Evolutionary conservation across 2,888 invertebrate genomes (phyloP), one percentile per base, ranked within the genome.

Genomic region (Pyralis farinalis): DNA sequence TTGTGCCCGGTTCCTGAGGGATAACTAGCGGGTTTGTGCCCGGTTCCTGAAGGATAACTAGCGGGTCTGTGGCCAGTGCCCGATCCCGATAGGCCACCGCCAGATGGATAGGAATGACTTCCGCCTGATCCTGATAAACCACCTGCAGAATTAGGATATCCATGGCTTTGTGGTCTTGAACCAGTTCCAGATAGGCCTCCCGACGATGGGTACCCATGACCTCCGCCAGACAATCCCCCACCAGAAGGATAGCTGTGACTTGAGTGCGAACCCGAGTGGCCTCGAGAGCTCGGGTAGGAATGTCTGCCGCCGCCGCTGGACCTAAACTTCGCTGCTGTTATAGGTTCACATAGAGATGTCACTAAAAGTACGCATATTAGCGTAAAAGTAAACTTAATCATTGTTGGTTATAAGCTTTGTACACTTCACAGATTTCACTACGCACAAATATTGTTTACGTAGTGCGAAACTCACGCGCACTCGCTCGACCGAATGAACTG

Each of bases 341-440:
- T 63, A 6, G 65, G 57, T 29, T 59, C 56, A 10, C 58, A 51
- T 35, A 61, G 41, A 44, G 62, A 60, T 55, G 81, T 40, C 47
- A 78, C 55, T 47, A 75, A 42, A 43, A 74, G 43, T 37, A 69
- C 67, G 52, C 70, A 74, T 43, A 80, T 55, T 30, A 80, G 55
- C 50, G 60, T 63, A 56, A 63, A 69, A 53, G 62, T 62, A 25
- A 55, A 50, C 27, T 56, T 51, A 45, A 58, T 57, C 77, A 77
- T 79, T 45, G 35, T 62, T 50, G 46, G 43, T 32, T 12, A 12
- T 16, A 41, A 10, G 7, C 6, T 4, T 29, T 34, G 34, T 28
- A 11, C 34, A 33, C 12, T 31, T 34, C 29, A 39, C 31, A 35
- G 42, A 30, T 10, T 51, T 46, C 41, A 41, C 46, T 37, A 47